Percentiles rank a stretch among this genome's conserved stretches.
Evolutionary conservation across 1,140 invertebrate species (phyloP).

Genomic region (Oryzaephilus surinamensis): DNA sequence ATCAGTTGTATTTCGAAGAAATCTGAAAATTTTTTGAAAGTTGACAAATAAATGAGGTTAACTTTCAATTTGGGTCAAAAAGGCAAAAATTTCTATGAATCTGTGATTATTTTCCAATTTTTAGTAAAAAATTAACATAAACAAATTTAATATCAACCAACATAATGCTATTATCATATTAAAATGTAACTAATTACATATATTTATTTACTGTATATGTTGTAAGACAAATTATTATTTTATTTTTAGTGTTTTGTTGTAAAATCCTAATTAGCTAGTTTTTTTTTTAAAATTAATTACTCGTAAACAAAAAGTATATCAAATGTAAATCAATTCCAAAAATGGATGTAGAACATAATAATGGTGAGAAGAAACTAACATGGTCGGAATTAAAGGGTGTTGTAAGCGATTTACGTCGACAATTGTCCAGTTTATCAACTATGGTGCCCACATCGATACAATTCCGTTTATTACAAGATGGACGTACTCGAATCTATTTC

Average conservation of each 20-base stretch:
- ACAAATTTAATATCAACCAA: slow-evolving; percentile 4
- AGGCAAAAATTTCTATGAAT: slow-evolving; percentile 8
- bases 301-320: no score
- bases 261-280: no score
- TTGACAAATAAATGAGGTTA: slow-evolving; percentile 15
- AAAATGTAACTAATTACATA: not conserved
- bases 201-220: not conserved
- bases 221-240: not conserved
- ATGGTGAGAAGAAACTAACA: slow-evolving; percentile 35
- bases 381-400: slow-evolving; percentile 74
- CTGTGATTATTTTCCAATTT: slow-evolving; percentile 1
- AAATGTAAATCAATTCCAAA: slow-evolving; percentile 14
- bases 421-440: slow-evolving; percentile 62
- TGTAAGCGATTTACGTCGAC: slow-evolving; percentile 70
- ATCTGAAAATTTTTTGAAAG: no score
- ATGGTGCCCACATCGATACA: slow-evolving; percentile 69
- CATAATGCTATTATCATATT: not conserved
- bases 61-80: slow-evolving; percentile 16
- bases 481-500: slow-evolving; percentile 77
- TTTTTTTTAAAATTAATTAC: slow-evolving; percentile 9
- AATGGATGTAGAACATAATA: slow-evolving; percentile 13
- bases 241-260: no score
- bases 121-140: no score
- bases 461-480: slow-evolving; percentile 66
- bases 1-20: no score